Evolutionary conservation across 2,113 vertebrate species (phyloP), one percentile per base, ranked within the genome.

Genomic region (Phrynosoma platyrhinos): DNA sequence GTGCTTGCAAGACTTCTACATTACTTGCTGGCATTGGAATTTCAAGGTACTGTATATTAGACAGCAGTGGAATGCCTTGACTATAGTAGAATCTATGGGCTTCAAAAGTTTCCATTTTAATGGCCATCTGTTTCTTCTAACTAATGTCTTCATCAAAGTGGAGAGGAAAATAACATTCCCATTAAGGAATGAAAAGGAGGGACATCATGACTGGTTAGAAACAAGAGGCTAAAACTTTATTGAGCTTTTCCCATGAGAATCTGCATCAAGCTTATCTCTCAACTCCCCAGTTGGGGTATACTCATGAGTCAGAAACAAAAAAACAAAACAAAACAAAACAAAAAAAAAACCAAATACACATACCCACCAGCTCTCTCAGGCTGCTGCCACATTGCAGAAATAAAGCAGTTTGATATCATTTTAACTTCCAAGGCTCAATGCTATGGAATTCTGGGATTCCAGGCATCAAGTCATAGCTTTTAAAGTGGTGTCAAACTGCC

Each of bases 51-150:
- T 30, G 52, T 4, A 6, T 42, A 40, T 36, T 30, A 6, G 36
- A 52, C 2, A 42, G 62, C 58, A 66, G 36, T 87, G 36, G 13
- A 81, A 5, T 87, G 12, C 0, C 79, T 85, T 64, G 55, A 90
- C 32, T 85, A 21, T 12, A 32, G 12, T 47, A 9, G 18, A 85
- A 84, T 85, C 32, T 84, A 87, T 87, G 91, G 72, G 83, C 27
- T 91, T 66, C 83, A 64, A 47, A 92, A 83, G 42, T 82, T 86
- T 87, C 83, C 27, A 82, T 87, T 85, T 91, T 91, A 87, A 68
- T 79, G n/a, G 10, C 62, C 84, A 91, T 88, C 75, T 94, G 72
- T 88, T 93, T 90, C 78, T 93, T 91, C 62, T 91, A 82, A n/a
- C 82, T 32, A 62, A 69, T 0, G 9, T 62, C 0, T 58, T 90